Base-by-base conservation (phyloP, 2,113 vertebrate genomes). In the Taxidea taxus region DNA sequence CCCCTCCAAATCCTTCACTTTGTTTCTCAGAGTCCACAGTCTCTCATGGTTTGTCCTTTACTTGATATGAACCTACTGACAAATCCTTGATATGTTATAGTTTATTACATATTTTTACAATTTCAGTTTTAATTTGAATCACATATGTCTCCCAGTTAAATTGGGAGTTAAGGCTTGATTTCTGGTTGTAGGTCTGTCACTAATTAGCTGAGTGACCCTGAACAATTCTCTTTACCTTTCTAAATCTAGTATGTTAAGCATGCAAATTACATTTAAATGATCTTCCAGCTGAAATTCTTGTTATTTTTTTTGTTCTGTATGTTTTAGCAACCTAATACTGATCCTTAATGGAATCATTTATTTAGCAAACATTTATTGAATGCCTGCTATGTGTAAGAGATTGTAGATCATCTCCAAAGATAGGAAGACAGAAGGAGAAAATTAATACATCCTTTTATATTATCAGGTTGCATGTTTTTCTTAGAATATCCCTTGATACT, bases 81-180 rank as follows among this genome's bases (percentile, higher is more conserved):
- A 91, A 74, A 95, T 68, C 27, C 7, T 84, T 80, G 37, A n/a
- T 83, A 21, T 44, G 4, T 94, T 87, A 56, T 42, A 78, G 15
- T 72, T 51, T 66, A 70, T 83, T 37, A 39, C 15, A 39, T 1
- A 47, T 95, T 85, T 74, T 75, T 81, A 75, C 4, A 68, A 86
- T 75, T 81, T 34, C 3, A 27, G n/a, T 44, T 95, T 96, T 74
- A 85, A 86, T 96, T 84, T 18, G 92, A 66, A 81, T 94, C 34
- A 11, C 47, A 14, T 37, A 27, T 34, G n/a, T 80, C n/a, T 81
- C 23, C 47, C 2, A 58, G 21, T 90, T 66, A 64, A 86, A 86
- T 15, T 54, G 23, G 8, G 6, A 94, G 3, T 62, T 75, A 16
- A 88, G 21, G 10, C 81, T 91, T 89, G 62, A 66, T 77, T 80